A percentile compares a stretch with the other conserved stretches of the same genome.
Conservation (phyloP, 2,888 invertebrate genomes). For the Julus scanicus region DNA sequence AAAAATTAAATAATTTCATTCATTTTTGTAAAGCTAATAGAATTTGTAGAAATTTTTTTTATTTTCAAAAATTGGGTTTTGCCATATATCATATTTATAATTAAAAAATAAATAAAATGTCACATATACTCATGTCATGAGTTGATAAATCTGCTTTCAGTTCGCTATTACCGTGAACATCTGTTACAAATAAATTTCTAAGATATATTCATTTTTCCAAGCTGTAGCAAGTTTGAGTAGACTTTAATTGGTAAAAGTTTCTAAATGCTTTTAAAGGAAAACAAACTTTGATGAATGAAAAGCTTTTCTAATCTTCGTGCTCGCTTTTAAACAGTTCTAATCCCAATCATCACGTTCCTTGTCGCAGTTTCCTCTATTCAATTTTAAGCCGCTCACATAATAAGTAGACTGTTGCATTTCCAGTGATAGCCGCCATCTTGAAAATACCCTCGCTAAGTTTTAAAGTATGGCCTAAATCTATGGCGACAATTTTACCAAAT, state of each 20-base stretch:
- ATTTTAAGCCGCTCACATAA: slow-evolving; percentile 25
- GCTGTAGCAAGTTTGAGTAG: background rate
- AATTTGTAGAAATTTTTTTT: no score
- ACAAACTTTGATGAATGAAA: slow-evolving; percentile 9
- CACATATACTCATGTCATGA: no score
- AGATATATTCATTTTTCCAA: no score
- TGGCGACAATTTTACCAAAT: slow-evolving; percentile 2
- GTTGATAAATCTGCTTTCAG: no score
- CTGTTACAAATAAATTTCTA: no score
- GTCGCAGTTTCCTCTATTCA: background rate
- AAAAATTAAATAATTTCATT: no score
- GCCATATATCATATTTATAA: no score
- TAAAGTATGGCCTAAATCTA: background rate
- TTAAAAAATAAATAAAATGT: no score
- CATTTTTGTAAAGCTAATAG: no score
- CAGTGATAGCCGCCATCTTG: slow-evolving; percentile 26
- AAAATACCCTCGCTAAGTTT: background rate
- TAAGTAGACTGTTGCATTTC: slow-evolving; percentile 23
- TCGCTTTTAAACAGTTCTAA: slow-evolving; percentile 17
- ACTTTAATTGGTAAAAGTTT: slow-evolving; percentile 21
- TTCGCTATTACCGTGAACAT: no score
- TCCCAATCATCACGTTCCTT: background rate
- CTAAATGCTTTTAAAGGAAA: background rate
- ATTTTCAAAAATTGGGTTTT: no score
- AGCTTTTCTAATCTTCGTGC: background rate